Base-by-base conservation (phyloP, 2,888 invertebrate species). In the Parapristionchus giblindavisi region DNA sequence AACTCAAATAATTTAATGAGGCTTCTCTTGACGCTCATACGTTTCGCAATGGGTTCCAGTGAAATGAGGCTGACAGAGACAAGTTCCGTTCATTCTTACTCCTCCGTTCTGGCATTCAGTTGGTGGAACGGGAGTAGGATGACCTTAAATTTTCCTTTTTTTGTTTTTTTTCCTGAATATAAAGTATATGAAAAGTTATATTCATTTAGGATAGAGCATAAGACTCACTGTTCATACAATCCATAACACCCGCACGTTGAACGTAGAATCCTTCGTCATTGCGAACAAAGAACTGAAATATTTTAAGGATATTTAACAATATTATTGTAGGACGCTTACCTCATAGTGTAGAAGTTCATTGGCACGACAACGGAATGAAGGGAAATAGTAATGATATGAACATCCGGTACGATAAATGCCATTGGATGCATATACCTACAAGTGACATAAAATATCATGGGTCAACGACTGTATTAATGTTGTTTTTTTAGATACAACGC, bases 211-310 rank as follows among this genome's bases (percentile, higher is more conserved):
- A 17, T 14, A 5, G 34, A 14, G 36, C 24, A 21, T 21, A 4
- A 29, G 32, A 71, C 77, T 61, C 27, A 81, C 78, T 65, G 43
- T 63, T 48, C 3, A 78, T 75, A 61, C 85, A 85, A 72, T 76
- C 80, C 81, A 84, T 83, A 21, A 78, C 79, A 72, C 85, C 85
- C n/a, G 84, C 79, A 51, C 85, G 76, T 71, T 85, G 85, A 43
- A 84, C 77, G 24, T 79, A 54, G 78, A 79, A 76, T 3, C 83
- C 83, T 8, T 71, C 58, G 27, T 76, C 70, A 65, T 83, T 82
- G 29, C 82, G 80, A 56, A 81, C 78, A 76, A 79, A 84, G 79
- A 83, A 80, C 79, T 80, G 61, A 68, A 80, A 54, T 40, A n/a
- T 11, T 32, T 14, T 14, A 38, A 14, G 4, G 21, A 24, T 24